Evolutionary conservation across 2,797 vertebrate species (phyloP), one percentile per base, ranked within the genome.

Genomic region (Nyctibius grandis): DNA sequence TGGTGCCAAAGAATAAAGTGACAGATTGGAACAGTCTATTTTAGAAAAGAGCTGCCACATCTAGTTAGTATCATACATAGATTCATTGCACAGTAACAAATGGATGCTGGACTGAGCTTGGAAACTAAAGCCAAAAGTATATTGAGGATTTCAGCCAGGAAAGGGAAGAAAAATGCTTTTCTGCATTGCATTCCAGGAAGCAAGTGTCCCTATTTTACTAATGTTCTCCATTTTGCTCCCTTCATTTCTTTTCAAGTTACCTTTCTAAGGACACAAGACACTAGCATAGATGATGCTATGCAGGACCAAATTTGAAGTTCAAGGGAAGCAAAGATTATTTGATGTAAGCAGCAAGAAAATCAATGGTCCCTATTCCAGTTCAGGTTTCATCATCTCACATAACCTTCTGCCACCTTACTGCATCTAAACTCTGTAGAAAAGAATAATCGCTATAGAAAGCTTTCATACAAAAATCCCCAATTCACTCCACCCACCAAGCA

Each of bases 1-100:
- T n/a, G 10, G 31, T 93, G 93, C 94, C 95, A 94, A 83, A 65
- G 53, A 94, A 83, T 68, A 72, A 91, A 96, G 81, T 5, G 90
- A 87, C 91, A 96, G 96, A 95, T 94, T 96, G 94, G 88, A 79
- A 82, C 8, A 29, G 80, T 85, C 93, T 96, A 88, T 95, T 96
- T 95, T 75, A 91, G 95, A 94, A 74, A 82, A 94, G 88, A 91
- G 64, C 93, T 97, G 93, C 95, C 93, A 88, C 6, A 5, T 93
- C 84, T 87, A 85, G 84, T 97, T 94, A 96, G 61, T 48, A 16
- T 96, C 88, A 96, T 48, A 88, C 45, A 74, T 51, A 91, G 78
- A 91, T 51, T 91, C 15, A 2, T 72, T 85, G 92, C 68, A 61
- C 50, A 54, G 68, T 68, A 91, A 91, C 72, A 88, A 96, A 95